These are phyloP conservation scores for Hypomecis atomaria DNA, from an alignment of 2,888 invertebrate species.

Conservation along the genomic window DNA sequence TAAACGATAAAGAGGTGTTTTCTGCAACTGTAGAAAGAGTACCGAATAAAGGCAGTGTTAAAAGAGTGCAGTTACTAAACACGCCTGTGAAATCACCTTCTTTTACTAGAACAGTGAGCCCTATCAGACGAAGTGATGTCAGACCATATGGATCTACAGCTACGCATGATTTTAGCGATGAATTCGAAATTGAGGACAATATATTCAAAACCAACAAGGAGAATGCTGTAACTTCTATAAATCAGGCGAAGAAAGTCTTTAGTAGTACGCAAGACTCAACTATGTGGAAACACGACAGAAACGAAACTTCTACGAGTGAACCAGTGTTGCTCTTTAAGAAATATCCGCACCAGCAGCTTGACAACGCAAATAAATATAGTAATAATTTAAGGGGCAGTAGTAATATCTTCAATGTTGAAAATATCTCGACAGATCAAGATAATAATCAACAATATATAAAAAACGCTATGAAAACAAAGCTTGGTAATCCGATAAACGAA, in stretches of 20 bases:
- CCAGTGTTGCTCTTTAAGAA: not conserved
- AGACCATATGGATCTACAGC: not conserved
- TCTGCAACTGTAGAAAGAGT: conserved; percentile 55
- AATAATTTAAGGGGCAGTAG: conserved; percentile 5
- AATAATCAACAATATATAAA: not conserved
- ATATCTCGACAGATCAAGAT: not conserved
- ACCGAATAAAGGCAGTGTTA: conserved; percentile 54
- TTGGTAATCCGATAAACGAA: not conserved
- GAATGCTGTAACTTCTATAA: conserved; percentile 5
- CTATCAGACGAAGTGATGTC: conserved; percentile 19
- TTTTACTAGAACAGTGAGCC: conserved; percentile 10
- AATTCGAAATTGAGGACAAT: conserved; percentile 29
- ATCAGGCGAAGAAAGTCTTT: conserved; percentile 13
- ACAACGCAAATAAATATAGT: not conserved
- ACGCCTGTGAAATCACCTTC: conserved; percentile 55
- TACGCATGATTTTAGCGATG: conserved; percentile 23
- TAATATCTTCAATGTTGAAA: not conserved
- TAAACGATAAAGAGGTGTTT: conserved; percentile 24
- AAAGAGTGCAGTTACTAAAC: conserved; percentile 51
- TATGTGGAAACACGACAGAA: conserved; percentile 8
- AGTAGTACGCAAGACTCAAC: conserved; percentile 16
- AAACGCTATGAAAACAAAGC: not conserved
- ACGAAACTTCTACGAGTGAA: conserved; percentile 5
- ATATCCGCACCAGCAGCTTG: not conserved
- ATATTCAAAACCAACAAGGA: conserved; percentile 23